Evolutionary conservation across 2,113 vertebrate genomes (phyloP).

Genomic region (Xyrauchen texanus): DNA sequence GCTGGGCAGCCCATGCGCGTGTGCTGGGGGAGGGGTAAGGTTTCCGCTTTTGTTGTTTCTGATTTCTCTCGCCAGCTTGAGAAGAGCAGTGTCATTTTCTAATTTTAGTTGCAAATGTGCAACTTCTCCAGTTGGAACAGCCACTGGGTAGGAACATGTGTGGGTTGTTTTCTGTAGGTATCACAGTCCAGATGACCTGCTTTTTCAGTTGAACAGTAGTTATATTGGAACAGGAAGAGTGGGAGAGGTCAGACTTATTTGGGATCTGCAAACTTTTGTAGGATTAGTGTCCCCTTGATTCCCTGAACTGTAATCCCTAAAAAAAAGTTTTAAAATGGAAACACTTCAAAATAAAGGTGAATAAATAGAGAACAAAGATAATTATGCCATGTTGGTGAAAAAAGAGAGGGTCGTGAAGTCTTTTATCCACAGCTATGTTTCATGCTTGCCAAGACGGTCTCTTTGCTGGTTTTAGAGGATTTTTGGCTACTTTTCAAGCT

Average conservation of each 20-base stretch:
- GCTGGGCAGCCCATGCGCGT: neutral
- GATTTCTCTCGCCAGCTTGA: neutral
- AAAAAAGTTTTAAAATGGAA: slow-evolving; percentile 57
- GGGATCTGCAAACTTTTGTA: slow-evolving; percentile 61
- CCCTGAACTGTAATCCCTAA: slow-evolving; percentile 59
- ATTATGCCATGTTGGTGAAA: too few relatives aligned
- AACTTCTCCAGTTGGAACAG: neutral
- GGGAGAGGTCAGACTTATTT: neutral
- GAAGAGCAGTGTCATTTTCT: neutral
- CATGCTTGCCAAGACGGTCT: too few relatives aligned
- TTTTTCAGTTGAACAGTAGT: neutral
- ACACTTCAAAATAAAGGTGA: too few relatives aligned
- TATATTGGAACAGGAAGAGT: neutral
- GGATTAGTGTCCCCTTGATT: slow-evolving; percentile 75
- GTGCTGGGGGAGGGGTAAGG: neutral
- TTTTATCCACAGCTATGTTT: too few relatives aligned
- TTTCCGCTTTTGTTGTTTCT: slow-evolving; percentile 12
- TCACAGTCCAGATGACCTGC: neutral
- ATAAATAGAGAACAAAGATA: too few relatives aligned
- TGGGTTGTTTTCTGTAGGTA: neutral
- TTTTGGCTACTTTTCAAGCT: too few relatives aligned
- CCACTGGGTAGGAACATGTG: neutral
- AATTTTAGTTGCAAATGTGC: neutral
- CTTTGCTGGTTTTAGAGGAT: too few relatives aligned
- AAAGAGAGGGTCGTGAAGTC: too few relatives aligned